Evolutionary conservation across 2,797 vertebrate genomes (phyloP).

Genomic region (Pseudochirops cupreus): DNA sequence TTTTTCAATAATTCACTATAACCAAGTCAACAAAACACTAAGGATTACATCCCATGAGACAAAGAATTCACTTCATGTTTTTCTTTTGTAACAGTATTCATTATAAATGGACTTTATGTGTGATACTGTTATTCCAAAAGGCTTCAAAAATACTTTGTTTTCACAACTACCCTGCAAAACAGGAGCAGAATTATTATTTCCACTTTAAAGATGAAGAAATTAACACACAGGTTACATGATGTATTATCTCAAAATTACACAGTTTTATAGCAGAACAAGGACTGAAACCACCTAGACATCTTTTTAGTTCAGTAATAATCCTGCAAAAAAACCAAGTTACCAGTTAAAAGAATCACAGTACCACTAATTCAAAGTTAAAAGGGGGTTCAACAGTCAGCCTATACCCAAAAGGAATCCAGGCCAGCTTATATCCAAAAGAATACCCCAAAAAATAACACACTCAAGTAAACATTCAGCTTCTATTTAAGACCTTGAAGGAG

Average conservation of each 20-base stretch:
- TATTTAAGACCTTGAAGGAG: background rate
- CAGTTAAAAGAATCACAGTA: background rate
- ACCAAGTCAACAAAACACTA: background rate
- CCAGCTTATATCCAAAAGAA: background rate
- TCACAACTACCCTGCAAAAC: background rate
- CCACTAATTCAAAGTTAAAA: background rate
- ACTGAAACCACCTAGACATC: background rate
- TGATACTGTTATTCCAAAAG: background rate
- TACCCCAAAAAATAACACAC: background rate
- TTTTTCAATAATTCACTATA: background rate
- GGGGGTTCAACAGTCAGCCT: background rate
- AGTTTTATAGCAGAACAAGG: background rate
- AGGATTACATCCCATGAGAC: background rate
- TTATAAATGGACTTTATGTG: background rate
- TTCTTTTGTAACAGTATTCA: background rate
- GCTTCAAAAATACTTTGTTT: background rate
- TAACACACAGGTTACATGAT: background rate
- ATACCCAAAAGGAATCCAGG: background rate
- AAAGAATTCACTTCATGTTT: background rate
- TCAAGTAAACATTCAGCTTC: background rate
- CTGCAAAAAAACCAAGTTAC: background rate
- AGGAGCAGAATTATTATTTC: background rate
- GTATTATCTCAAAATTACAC: background rate
- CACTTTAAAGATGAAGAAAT: background rate
- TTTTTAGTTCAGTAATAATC: background rate